Evolutionary conservation across 2,888 invertebrate species (phyloP), one percentile per base, ranked within the genome.

Genomic region (Cryptocephalus moraei): DNA sequence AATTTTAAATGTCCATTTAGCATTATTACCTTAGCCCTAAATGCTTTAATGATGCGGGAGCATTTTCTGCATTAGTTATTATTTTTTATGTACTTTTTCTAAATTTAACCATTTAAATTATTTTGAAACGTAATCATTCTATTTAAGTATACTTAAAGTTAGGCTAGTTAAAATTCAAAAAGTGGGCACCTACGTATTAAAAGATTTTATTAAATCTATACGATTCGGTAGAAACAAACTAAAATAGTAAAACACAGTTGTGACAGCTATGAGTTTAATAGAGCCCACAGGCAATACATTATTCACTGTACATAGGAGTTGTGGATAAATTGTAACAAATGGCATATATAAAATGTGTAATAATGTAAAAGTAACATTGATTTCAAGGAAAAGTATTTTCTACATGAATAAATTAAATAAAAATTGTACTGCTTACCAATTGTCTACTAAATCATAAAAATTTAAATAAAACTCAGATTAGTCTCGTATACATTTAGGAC

Each of bases 201-300:
- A 22, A 22, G 22, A 4, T 22, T 22, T 22, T 22, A 22, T 22
- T 22, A 2, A 22, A 22, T 22, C 22, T 22, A 22, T 22, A 22
- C 6, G 22, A 22, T 22, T 22, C 22, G 22, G 22, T 6, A 22
- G 6, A 22, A 22, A 22, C 22, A 22, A 22, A 22, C 22, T 22
- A 22, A 22, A 22, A 6, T 22, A 22, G 22, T 22, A 22, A 22
- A 22, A 22, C 22, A 22, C 13, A 42, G 39, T 45, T 64, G 68
- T 65, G 69, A 70, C 69, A 70, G 68, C 69, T 71, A 70, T 68
- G 45, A 56, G 63, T 71, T 68, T 68, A 66, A 68, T 68, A 59
- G 65, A 66, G 68, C 69, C 69, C 66, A 67, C 57, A 64, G 69
- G 68, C 68, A 63, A 65, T 69, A 69, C 68, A 70, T 68, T 64